Conservation (phyloP, 2,113 vertebrate genomes). For the Octodon degus region DNA sequence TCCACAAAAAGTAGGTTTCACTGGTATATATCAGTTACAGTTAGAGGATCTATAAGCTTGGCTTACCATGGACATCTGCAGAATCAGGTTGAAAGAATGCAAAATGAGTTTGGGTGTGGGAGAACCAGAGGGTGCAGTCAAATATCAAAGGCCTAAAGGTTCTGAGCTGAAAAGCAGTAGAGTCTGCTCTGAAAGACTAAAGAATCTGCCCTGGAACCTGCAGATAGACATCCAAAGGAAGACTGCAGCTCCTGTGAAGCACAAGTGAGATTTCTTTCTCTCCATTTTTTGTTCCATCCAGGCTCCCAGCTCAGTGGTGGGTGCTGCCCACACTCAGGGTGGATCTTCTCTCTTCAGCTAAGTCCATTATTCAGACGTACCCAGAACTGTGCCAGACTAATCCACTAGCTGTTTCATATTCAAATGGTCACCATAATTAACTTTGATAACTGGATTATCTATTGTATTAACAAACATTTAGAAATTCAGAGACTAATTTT, state of each 20-base stretch:
- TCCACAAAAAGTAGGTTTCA: neutral
- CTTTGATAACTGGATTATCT: neutral
- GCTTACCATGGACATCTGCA: neutral
- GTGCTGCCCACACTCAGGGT: neutral
- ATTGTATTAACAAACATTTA: neutral
- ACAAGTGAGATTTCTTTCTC: neutral
- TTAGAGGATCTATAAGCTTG: neutral
- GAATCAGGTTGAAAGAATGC: neutral
- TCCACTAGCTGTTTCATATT: neutral
- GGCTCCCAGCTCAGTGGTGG: neutral
- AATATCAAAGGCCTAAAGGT: neutral
- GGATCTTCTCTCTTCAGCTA: neutral
- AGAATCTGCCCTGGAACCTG: neutral
- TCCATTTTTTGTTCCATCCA: neutral
- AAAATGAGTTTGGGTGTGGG: neutral
- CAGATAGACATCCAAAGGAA: neutral
- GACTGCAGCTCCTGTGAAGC: neutral
- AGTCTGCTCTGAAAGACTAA: neutral
- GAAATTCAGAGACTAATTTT: neutral
- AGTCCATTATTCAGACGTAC: neutral
- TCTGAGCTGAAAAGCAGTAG: neutral
- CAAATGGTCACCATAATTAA: neutral
- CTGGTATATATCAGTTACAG: neutral
- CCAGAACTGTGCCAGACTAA: neutral
- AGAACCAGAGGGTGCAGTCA: neutral